phyloP scores from a whole-genome alignment of 2,888 invertebrate species.

The Xylocampa areola region DNA sequence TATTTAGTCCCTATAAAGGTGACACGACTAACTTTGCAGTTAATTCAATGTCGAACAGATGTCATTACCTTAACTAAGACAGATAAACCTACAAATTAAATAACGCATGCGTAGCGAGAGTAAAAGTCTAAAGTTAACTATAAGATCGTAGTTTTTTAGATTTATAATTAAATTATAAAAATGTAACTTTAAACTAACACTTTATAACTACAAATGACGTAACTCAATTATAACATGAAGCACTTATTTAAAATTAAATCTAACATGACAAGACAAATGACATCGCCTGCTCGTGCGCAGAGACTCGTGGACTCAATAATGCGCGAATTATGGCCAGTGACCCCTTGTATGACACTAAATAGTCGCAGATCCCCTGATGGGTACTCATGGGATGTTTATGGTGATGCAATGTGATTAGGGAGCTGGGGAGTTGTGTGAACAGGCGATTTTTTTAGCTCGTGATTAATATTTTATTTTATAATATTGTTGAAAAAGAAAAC shows the following conservation, averaged over 20 bases:
- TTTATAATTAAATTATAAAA: too few relatives aligned
- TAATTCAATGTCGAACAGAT: too few relatives aligned
- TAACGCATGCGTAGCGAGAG: too few relatives aligned
- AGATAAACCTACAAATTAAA: too few relatives aligned
- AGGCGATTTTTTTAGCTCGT: slow-evolving; percentile 1
- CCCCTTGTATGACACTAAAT: slow-evolving; percentile 2
- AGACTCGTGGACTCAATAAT: not conserved
- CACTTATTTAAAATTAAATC: slow-evolving; percentile 27
- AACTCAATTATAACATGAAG: slow-evolving; percentile 14
- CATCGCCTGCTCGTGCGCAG: slow-evolving; percentile 5
- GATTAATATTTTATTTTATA: not conserved
- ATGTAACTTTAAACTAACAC: too few relatives aligned
- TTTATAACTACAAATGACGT: slow-evolving; percentile 28
- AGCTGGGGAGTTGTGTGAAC: slow-evolving; percentile 25
- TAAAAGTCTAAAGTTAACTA: too few relatives aligned
- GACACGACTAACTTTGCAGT: too few relatives aligned
- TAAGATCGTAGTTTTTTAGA: too few relatives aligned
- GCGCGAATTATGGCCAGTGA: slow-evolving; percentile 12
- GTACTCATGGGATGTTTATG: slow-evolving; percentile 27
- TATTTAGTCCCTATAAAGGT: too few relatives aligned
- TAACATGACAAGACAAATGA: slow-evolving; percentile 47
- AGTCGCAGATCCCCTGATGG: not conserved
- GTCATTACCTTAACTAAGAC: too few relatives aligned
- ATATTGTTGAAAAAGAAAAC: too few relatives aligned
- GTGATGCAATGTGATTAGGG: slow-evolving; percentile 18